These are phyloP conservation scores for Butastur rufipennis DNA, from an alignment of 2,113 vertebrate species.

Conservation along the genomic window DNA sequence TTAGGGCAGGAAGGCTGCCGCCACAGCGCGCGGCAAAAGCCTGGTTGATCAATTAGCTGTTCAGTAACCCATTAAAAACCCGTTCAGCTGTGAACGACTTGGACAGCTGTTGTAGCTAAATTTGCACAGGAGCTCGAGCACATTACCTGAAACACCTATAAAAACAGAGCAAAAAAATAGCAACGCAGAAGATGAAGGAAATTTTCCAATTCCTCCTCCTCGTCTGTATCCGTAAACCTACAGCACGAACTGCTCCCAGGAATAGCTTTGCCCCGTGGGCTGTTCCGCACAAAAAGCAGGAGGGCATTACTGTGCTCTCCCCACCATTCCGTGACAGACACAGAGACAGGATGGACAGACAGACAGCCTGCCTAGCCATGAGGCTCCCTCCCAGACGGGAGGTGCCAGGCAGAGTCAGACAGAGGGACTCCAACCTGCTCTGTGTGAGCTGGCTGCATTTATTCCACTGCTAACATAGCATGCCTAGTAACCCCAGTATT, in stretches of 20 bases:
- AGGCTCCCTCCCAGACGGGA: background rate
- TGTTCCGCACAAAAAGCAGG: background rate
- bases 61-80: background rate
- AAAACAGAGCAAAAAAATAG: background rate
- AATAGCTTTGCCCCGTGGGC: background rate
- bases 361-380: background rate
- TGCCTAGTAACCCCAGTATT: background rate
- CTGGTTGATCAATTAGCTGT: background rate
- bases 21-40: background rate
- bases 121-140: background rate
- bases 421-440: background rate
- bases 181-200: background rate
- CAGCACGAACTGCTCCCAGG: background rate
- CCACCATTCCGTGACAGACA: fast-evolving
- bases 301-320: background rate
- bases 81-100: background rate
- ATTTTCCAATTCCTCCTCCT: background rate
- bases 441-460: background rate
- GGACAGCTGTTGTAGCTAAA: background rate
- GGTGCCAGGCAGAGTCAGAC: background rate
- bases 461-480: background rate
- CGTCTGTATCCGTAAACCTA: fast-evolving
- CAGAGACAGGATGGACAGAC: background rate
- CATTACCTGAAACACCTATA: background rate
- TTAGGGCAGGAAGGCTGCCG: background rate